Conservation (phyloP, 2,113 vertebrate species). For the Platichthys stellatus region DNA sequence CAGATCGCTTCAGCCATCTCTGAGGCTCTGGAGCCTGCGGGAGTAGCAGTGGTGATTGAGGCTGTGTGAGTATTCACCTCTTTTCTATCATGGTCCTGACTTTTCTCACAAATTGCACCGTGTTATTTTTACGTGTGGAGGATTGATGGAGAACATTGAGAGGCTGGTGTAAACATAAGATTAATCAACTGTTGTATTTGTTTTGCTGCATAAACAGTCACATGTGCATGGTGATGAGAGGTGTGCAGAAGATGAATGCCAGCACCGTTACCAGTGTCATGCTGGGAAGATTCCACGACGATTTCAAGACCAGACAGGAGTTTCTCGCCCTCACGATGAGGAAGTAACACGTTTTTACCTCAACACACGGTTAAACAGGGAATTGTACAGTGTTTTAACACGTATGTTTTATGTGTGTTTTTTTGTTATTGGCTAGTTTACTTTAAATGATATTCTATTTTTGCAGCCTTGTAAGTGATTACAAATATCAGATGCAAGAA, state of each 20-base stretch:
- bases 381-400: slow-evolving; percentile 4
- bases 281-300: slow-evolving; percentile 73
- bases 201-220: slow-evolving; percentile 54
- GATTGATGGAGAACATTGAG: too few relatives aligned
- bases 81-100: background rate
- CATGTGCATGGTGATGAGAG: slow-evolving; percentile 76
- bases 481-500: background rate
- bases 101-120: background rate
- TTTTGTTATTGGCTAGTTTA: background rate
- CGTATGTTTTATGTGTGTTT: background rate
- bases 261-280: slow-evolving; percentile 69
- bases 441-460: background rate
- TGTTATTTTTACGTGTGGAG: background rate
- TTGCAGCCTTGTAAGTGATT: background rate
- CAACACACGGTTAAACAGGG: background rate
- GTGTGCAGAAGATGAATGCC: slow-evolving; percentile 79
- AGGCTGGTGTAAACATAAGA: too few relatives aligned
- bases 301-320: slow-evolving; percentile 75
- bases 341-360: slow-evolving; percentile 33
- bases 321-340: slow-evolving; percentile 68
- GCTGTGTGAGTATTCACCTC: slow-evolving; percentile 65
- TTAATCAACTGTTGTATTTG: background rate
- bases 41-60: slow-evolving; percentile 73
- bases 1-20: slow-evolving; percentile 74
- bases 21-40: slow-evolving; percentile 73